phyloP scores from a whole-genome alignment of 2,113 vertebrate species.

The Potamarius usumacintae region DNA sequence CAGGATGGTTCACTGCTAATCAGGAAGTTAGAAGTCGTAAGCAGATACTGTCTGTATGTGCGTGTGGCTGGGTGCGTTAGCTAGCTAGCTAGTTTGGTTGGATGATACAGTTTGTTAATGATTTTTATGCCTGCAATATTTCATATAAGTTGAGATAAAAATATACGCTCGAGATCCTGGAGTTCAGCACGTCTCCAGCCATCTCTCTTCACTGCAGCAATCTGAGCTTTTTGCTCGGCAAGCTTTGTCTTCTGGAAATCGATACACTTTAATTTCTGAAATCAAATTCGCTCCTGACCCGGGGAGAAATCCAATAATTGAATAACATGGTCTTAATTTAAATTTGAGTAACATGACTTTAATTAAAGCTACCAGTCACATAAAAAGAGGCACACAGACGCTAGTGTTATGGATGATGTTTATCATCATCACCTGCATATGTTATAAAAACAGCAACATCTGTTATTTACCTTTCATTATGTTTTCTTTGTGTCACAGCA shows the following conservation, averaged over 20 bases:
- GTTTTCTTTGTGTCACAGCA: neutral
- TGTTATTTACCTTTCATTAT: neutral
- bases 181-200: neutral
- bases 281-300: neutral
- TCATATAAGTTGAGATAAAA: neutral
- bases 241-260: conserved; percentile 3
- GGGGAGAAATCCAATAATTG: neutral
- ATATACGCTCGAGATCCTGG: neutral
- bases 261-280: conserved; percentile 7
- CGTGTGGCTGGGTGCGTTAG: neutral
- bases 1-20: neutral
- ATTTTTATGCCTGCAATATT: neutral
- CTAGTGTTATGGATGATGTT: neutral
- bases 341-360: neutral
- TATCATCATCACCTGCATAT: neutral
- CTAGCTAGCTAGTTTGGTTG: neutral
- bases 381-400: neutral
- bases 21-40: neutral
- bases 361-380: neutral
- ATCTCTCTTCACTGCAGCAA: neutral
- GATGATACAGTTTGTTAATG: neutral
- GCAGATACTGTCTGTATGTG: too few species aligned
- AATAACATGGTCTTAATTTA: neutral
- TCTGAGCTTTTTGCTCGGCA: neutral
- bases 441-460: neutral